Base-by-base conservation (phyloP, 2,888 invertebrate genomes). In the Ectropis crepuscularia region DNA sequence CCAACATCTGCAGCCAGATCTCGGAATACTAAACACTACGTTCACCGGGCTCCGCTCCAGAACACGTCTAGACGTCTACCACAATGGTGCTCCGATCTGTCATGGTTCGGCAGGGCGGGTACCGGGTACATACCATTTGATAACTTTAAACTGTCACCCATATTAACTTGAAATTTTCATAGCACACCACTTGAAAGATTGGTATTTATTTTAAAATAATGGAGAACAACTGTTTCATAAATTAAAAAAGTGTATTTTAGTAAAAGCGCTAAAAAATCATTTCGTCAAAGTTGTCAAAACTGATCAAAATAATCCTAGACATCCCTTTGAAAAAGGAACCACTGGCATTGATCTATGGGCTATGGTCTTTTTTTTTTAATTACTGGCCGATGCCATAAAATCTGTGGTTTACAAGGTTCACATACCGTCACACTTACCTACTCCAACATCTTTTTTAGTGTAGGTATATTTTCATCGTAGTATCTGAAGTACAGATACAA, bases 251-350 rank as follows among this genome's bases (percentile, higher is more conserved):
- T 80, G 77, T 79, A 71, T 74, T 80, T 73, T 82, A 81, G 79
- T 82, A 89, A 90, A 89, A 83, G 73, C 85, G 86, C 86, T 87
- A 88, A 80, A 90, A 92, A 90, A 89, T 85, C 89, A 90, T 90
- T 83, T 88, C 89, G 89, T 90, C 88, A 89, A 89, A 81, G 77
- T 81, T 89, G 91, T 88, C 90, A 90, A 86, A 88, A 86, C 79
- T 37, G 49, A 37, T 49, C 49, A 49, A 55, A 55, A 55, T 55
- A n/a, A 28, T 83, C 10, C 28, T 81, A 78, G 79, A 83, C 72
- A 76, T 78, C 74, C 72, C 73, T 70, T 68, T 71, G 77, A 89
- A 89, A 86, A 89, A 87, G 73, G 74, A 80, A 86, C 75, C 77
- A 84, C 84, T 83, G 76, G 63, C 76, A 72, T 74, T 84, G 86